A percentile compares a stretch with the other conserved stretches of the same genome.
Conservation (phyloP, 2,888 invertebrate genomes). For the Xestia c-nigrum region DNA sequence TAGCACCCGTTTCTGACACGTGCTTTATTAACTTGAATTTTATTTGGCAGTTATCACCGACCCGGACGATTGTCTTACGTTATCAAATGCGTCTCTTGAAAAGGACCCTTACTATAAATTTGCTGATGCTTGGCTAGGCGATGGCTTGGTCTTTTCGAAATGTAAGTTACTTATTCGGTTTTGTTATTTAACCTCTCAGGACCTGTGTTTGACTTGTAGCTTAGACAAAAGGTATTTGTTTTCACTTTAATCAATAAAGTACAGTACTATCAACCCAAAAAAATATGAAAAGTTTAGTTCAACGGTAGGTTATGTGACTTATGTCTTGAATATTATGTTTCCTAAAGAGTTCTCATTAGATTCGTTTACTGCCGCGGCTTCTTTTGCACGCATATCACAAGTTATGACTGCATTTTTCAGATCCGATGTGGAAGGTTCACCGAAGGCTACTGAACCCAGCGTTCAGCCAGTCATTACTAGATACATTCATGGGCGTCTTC, state of each 20-base stretch:
- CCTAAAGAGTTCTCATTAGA: not conserved
- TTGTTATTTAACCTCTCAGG: not conserved
- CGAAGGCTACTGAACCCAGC: conserved; percentile 79
- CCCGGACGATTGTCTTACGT: conserved; percentile 80
- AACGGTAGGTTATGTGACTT: too few relatives aligned
- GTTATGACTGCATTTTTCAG: conserved; percentile 62
- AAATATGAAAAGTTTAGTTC: too few relatives aligned
- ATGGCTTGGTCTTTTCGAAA: conserved; percentile 81
- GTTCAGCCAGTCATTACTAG: conserved; percentile 76
- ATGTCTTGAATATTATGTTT: not conserved
- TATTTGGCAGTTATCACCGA: conserved; percentile 79
- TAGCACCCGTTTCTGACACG: not conserved
- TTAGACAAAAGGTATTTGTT: too few relatives aligned
- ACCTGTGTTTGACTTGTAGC: not conserved
- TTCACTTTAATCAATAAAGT: too few relatives aligned
- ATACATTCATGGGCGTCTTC: conserved; percentile 76
- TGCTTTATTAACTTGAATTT: not conserved
- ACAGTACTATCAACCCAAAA: too few relatives aligned
- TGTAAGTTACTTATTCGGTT: conserved; percentile 66
- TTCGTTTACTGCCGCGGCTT: not conserved
- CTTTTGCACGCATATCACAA: not conserved
- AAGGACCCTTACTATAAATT: conserved; percentile 82
- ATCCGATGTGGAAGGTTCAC: conserved; percentile 77
- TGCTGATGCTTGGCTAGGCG: conserved; percentile 82
- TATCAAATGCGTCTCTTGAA: conserved; percentile 80